phyloP scores from a whole-genome alignment of 2,113 vertebrate genomes.

The Chelonoidis abingdonii region DNA sequence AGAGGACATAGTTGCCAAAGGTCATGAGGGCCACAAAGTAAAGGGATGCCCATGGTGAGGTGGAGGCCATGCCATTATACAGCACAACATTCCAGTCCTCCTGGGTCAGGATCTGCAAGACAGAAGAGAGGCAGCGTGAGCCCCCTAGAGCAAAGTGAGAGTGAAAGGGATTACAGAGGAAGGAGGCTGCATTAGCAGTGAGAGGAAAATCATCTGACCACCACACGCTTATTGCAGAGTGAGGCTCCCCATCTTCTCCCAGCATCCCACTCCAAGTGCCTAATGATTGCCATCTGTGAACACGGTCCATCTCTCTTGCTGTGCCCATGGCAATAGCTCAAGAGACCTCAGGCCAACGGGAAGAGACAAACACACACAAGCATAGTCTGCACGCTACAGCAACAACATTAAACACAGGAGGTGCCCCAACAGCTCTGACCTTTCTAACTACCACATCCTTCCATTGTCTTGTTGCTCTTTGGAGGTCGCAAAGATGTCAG shows the following conservation, averaged over 20 bases:
- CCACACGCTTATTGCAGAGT: neutral
- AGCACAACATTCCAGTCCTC: conserved; percentile 97
- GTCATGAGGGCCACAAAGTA: conserved; percentile 99
- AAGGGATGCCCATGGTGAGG: conserved; percentile 93
- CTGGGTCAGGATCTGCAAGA: conserved; percentile 92
- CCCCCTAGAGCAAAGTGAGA: neutral
- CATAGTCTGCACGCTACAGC: neutral
- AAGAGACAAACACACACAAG: neutral
- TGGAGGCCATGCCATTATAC: conserved; percentile 96
- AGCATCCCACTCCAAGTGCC: neutral
- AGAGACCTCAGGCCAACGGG: neutral
- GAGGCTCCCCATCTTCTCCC: neutral
- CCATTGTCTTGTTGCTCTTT: neutral
- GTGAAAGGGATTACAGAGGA: neutral
- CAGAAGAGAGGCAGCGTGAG: neutral
- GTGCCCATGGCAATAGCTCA: neutral
- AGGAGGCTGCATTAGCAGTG: neutral
- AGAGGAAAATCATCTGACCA: neutral
- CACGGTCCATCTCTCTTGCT: neutral
- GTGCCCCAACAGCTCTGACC: neutral
- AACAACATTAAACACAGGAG: neutral
- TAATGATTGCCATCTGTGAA: neutral
- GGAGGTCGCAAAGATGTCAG: neutral
- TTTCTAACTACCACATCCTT: neutral
- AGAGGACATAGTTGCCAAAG: conserved; percentile 97